A percentile compares a stretch with the other conserved stretches of the same genome.
Evolutionary conservation across 2,888 invertebrate species (phyloP).

Genomic region (Eupithecia pulchellata): DNA sequence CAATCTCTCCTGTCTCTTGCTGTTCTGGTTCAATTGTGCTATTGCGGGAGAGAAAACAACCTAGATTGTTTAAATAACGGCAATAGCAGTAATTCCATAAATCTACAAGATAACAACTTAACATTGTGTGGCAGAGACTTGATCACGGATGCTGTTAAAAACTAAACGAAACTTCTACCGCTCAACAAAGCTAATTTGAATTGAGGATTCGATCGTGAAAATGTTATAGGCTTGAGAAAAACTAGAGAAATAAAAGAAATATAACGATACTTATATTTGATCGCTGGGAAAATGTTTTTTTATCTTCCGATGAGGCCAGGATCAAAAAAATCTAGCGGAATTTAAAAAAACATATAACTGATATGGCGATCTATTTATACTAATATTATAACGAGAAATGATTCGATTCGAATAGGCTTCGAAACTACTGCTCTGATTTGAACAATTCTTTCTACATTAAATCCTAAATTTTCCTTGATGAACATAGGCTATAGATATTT

Average conservation of each 20-base stretch:
- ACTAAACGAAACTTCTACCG: slow-evolving; percentile 55
- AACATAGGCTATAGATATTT: too few relatives aligned
- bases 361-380: too few relatives aligned
- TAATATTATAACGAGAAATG: too few relatives aligned
- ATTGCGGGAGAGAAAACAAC: slow-evolving; percentile 63
- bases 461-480: too few relatives aligned
- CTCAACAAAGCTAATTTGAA: slow-evolving; percentile 41
- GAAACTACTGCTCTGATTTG: too few relatives aligned
- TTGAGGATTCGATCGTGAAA: slow-evolving; percentile 16
- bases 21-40: slow-evolving; percentile 73
- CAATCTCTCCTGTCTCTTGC: too few relatives aligned
- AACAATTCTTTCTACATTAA: too few relatives aligned
- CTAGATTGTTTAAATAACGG: slow-evolving; percentile 63
- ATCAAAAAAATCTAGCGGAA: not conserved
- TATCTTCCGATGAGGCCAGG: not conserved
- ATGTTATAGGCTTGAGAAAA: not conserved
- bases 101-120: slow-evolving; percentile 60
- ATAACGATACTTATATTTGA: not conserved
- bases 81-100: slow-evolving; percentile 55
- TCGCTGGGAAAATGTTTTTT: not conserved
- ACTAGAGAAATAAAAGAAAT: not conserved
- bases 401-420: too few relatives aligned
- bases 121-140: slow-evolving; percentile 61
- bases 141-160: slow-evolving; percentile 56
- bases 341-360: not conserved